Percentiles rank a stretch among this genome's conserved stretches.
Conservation (phyloP, 2,113 vertebrate genomes). For the Eudyptes chrysolophus region DNA sequence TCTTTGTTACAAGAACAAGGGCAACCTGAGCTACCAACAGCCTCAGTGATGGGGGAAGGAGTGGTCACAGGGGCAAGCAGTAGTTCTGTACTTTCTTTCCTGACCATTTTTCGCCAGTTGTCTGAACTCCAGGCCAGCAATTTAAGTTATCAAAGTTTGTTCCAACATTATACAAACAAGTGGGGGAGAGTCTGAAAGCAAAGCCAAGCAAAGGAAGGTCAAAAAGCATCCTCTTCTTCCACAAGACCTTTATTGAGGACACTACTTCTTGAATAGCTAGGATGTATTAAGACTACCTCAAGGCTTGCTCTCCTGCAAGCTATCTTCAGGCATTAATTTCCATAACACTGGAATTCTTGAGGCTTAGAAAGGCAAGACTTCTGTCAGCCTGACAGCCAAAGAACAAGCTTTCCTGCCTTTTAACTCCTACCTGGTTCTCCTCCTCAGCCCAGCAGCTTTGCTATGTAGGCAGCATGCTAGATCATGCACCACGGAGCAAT, state of each 20-base stretch:
- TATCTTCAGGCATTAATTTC: neutral
- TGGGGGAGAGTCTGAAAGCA: neutral
- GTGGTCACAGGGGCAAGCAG: neutral
- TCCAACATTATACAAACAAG: neutral
- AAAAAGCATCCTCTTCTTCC: neutral
- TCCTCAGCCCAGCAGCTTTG: neutral
- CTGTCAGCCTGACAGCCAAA: neutral
- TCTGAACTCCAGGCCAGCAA: neutral
- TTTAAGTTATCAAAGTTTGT: neutral
- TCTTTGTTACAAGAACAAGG: neutral
- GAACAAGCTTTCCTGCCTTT: neutral
- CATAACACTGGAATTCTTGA: neutral
- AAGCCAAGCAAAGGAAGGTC: neutral
- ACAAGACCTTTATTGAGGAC: neutral
- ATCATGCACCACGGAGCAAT: rapidly evolving
- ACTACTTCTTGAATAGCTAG: neutral
- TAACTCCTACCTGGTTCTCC: neutral
- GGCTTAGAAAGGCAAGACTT: neutral
- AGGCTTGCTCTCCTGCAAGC: neutral
- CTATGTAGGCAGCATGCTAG: neutral
- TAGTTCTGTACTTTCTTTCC: neutral
- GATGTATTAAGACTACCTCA: neutral
- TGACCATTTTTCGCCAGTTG: neutral
- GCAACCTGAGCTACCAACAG: neutral
- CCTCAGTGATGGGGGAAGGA: neutral